phyloP scores from a whole-genome alignment of 2,113 vertebrate species.

The Triplophysa tibetana region DNA sequence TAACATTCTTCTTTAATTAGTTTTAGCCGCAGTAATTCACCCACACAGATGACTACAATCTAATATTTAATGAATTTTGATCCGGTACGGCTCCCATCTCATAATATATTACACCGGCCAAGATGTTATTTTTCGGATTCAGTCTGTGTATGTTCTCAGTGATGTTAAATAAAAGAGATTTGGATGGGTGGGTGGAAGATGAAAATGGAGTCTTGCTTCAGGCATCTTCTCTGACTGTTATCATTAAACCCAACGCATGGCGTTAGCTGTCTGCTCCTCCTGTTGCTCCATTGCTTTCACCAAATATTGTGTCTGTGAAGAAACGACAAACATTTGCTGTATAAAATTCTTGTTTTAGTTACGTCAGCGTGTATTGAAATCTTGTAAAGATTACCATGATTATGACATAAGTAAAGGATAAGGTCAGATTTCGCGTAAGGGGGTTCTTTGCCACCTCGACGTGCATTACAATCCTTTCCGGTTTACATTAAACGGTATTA shows the following conservation, averaged over 20 bases:
- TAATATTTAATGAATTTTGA: conserved; percentile 4
- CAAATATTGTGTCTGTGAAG: conserved; percentile 5
- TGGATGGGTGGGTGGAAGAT: background rate
- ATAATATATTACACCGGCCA: background rate
- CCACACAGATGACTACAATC: conserved; percentile 22
- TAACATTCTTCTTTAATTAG: conserved; percentile 19
- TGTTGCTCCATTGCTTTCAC: background rate
- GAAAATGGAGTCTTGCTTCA: conserved; percentile 13
- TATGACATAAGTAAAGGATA: too few species aligned
- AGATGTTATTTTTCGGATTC: background rate
- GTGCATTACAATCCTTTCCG: too few species aligned
- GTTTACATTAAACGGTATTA: too few species aligned
- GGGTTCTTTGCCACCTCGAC: too few species aligned
- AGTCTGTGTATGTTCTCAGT: background rate
- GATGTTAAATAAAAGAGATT: background rate
- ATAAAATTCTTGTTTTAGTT: background rate
- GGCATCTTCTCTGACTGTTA: conserved; percentile 17
- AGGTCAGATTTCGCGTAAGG: too few species aligned
- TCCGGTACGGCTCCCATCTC: background rate
- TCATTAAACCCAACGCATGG: background rate
- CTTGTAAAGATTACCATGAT: background rate
- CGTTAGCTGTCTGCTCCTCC: background rate
- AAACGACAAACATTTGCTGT: background rate
- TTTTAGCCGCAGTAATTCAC: background rate
- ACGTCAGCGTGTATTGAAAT: background rate